These are phyloP conservation scores for Tenualosa ilisha DNA, from an alignment of 2,797 vertebrate genomes.

Conservation along the genomic window DNA sequence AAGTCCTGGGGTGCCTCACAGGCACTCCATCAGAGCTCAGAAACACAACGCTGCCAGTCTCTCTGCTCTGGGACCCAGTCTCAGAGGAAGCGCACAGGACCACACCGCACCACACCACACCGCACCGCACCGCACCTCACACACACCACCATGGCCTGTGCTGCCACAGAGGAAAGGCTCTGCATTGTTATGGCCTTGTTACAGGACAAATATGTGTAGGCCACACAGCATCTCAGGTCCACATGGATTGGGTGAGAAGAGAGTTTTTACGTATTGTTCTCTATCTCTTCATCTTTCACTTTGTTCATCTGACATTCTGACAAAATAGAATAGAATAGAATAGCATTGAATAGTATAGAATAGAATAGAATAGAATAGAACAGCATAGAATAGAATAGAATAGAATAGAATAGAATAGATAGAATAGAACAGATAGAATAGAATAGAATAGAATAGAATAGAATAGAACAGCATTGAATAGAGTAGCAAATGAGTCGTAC, in stretches of 20 bases:
- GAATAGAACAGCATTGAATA: not conserved
- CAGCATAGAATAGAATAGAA: not conserved
- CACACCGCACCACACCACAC: not conserved
- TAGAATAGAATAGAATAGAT: constrained; percentile 2
- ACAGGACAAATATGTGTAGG: not conserved
- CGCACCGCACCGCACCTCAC: not conserved
- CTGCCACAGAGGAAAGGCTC: too few relatives aligned
- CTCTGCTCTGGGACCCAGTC: not conserved
- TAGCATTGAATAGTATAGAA: too few relatives aligned
- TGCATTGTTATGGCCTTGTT: not conserved
- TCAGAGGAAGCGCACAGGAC: not conserved
- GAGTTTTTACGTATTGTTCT: too few relatives aligned
- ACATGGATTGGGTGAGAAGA: too few relatives aligned
- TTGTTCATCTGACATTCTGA: too few relatives aligned
- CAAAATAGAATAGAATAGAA: not conserved
- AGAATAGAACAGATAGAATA: not conserved
- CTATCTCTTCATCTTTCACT: too few relatives aligned
- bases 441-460: not conserved
- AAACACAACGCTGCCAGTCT: not conserved
- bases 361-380: not conserved
- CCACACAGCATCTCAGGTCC: too few relatives aligned
- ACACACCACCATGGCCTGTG: not conserved
- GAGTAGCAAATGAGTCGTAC: not conserved
- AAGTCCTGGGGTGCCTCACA: not conserved
- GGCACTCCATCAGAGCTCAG: not conserved